phyloP scores from a whole-genome alignment of 30 jellyfish, hydroid and myxozoan species.

The Aurelia sp. region DNA sequence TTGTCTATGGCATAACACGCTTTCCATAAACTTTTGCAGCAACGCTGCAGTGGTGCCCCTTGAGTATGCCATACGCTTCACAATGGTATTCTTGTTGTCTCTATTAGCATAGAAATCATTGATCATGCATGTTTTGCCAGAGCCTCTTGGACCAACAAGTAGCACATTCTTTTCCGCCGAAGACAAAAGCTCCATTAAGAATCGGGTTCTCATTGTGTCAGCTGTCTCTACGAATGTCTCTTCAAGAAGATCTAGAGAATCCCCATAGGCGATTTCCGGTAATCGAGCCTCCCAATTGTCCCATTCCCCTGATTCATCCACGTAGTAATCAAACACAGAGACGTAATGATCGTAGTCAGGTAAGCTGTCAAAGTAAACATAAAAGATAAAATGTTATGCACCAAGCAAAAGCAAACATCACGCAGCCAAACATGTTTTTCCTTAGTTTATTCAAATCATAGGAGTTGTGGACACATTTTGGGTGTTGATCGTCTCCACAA shows the following conservation, averaged over 20 bases:
- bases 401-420: too few relatives aligned
- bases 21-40: constrained; percentile 75
- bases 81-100: constrained; percentile 43
- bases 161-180: constrained; percentile 65
- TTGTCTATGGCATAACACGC: constrained; percentile 77
- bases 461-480: too few relatives aligned
- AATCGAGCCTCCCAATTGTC: constrained; percentile 90
- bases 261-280: constrained; percentile 67
- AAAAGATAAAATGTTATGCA: not conserved
- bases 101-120: constrained; percentile 66
- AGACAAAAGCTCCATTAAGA: constrained; percentile 77
- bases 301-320: constrained; percentile 96
- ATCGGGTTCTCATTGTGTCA: constrained; percentile 71
- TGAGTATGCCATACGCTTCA: constrained; percentile 71
- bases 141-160: constrained; percentile 76
- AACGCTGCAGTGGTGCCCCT: constrained; percentile 74
- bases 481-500: too few relatives aligned
- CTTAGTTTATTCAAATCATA: too few relatives aligned
- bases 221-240: constrained; percentile 79
- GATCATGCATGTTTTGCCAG: constrained; percentile 80
- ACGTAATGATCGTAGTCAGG: constrained; percentile 89
- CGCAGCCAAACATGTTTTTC: too few relatives aligned
- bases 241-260: constrained; percentile 70
- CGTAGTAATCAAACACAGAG: constrained; percentile 86
- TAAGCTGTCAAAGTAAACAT: constrained; percentile 32